Percentiles rank a stretch among this genome's conserved stretches.
Evolutionary conservation across 2,113 vertebrate species (phyloP).

Genomic region (Merops nubicus): DNA sequence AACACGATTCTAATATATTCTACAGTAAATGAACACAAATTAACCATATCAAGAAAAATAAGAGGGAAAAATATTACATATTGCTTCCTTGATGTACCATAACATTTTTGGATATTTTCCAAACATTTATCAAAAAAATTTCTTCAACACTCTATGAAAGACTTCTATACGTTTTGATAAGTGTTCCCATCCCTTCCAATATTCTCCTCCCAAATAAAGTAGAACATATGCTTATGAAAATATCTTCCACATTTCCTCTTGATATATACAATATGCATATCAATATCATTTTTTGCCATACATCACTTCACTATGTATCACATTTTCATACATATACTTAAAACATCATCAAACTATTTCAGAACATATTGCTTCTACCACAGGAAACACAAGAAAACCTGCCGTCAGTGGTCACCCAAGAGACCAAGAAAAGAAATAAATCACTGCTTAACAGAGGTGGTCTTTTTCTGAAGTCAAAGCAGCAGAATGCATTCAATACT

Average conservation of each 20-base stretch:
- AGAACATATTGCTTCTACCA: not conserved
- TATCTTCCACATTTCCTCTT: conserved; percentile 37
- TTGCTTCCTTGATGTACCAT: not conserved
- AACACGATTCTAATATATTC: not conserved
- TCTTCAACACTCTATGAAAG: not conserved
- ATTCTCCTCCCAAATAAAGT: conserved; percentile 3
- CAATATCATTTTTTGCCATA: conserved; percentile 38
- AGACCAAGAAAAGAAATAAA: conserved; percentile 42
- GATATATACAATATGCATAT: conserved; percentile 4
- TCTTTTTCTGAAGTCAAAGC: conserved; percentile 36
- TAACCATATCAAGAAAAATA: conserved; percentile 1
- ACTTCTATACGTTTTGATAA: conserved; percentile 17
- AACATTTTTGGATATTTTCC: conserved; percentile 35
- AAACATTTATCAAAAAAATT: conserved; percentile 52
- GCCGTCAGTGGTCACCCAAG: conserved; percentile 11
- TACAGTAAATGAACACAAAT: not conserved
- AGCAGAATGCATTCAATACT: not conserved
- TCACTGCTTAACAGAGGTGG: conserved; percentile 25
- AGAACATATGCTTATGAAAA: conserved; percentile 42
- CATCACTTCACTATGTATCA: conserved; percentile 9
- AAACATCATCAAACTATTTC: conserved; percentile 28
- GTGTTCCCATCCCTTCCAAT: not conserved
- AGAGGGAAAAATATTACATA: not conserved
- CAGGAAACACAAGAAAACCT: conserved; percentile 20
- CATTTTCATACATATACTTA: conserved; percentile 13